Percentiles rank a stretch among this genome's conserved stretches.
phyloP scores from a whole-genome alignment of 2,113 vertebrate genomes.

The Colistium nudipinnis region DNA sequence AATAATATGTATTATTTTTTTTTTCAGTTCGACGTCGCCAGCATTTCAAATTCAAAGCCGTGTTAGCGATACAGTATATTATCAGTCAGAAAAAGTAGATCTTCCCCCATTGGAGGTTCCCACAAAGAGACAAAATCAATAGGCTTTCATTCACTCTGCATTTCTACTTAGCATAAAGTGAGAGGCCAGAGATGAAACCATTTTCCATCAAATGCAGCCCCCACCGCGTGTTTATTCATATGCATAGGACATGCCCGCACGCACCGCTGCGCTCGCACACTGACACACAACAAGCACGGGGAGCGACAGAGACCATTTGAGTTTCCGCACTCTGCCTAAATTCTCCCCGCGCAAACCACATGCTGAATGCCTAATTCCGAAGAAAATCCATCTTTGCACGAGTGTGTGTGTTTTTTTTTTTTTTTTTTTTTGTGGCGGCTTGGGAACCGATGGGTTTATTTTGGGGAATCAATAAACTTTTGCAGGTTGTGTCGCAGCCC shows the following conservation, averaged over 20 bases:
- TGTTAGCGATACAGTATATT: slow-evolving; percentile 28
- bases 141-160: slow-evolving; percentile 42
- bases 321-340: slow-evolving; percentile 55
- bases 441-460: slow-evolving; percentile 60
- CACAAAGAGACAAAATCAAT: slow-evolving; percentile 64
- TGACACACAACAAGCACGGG: slow-evolving; percentile 45
- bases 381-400: slow-evolving; percentile 69
- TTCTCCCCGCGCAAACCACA: slow-evolving; percentile 54
- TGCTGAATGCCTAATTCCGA: slow-evolving; percentile 64
- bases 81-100: slow-evolving; percentile 46
- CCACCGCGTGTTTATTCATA: slow-evolving; percentile 65
- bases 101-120: slow-evolving; percentile 42
- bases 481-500: slow-evolving; percentile 40
- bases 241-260: slow-evolving; percentile 57
- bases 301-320: slow-evolving; percentile 46
- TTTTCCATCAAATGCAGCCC: slow-evolving; percentile 54
- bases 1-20: background rate
- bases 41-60: slow-evolving; percentile 24
- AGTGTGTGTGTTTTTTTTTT: slow-evolving; percentile 53
- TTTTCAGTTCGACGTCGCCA: background rate
- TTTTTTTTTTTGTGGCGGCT: too few relatives aligned
- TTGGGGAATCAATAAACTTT: slow-evolving; percentile 63
- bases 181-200: slow-evolving; percentile 36
- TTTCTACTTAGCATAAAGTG: slow-evolving; percentile 49
- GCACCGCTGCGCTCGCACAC: slow-evolving; percentile 41